Conservation (phyloP, 2,113 vertebrate species). For the Chaetops frenatus region DNA sequence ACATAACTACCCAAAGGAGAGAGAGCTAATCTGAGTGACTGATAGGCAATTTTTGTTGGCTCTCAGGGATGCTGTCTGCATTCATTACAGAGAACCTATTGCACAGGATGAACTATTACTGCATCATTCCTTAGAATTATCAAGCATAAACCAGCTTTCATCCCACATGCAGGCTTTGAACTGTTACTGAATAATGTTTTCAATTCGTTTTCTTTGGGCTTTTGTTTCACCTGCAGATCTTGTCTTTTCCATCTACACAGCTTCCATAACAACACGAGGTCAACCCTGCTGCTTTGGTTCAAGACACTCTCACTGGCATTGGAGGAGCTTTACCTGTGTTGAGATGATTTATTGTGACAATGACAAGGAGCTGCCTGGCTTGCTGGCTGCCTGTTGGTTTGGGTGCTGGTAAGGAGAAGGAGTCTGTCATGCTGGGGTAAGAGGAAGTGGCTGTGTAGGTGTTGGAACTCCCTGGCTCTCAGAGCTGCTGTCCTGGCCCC, state of each 20-base stretch:
- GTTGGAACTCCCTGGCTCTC: background rate
- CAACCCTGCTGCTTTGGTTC: background rate
- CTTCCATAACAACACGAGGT: background rate
- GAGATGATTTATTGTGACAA: background rate
- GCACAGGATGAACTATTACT: background rate
- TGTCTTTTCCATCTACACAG: background rate
- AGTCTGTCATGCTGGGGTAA: background rate
- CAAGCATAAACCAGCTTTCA: background rate
- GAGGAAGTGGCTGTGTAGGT: background rate
- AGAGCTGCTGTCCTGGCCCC: background rate
- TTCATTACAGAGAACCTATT: background rate
- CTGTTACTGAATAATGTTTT: background rate
- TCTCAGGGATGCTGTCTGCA: background rate
- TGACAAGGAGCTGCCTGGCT: background rate
- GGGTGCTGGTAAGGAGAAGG: background rate
- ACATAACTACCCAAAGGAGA: background rate
- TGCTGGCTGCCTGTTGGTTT: background rate
- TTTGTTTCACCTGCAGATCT: background rate
- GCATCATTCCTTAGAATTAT: constrained; percentile 21
- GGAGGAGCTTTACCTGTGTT: background rate
- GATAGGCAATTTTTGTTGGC: background rate
- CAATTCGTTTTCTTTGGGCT: background rate
- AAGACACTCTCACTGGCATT: background rate
- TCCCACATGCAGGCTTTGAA: constrained; percentile 25
- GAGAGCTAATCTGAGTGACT: background rate